Evolutionary conservation across 2,888 invertebrate species (phyloP).

Genomic region (Drosophila meridiana): DNA sequence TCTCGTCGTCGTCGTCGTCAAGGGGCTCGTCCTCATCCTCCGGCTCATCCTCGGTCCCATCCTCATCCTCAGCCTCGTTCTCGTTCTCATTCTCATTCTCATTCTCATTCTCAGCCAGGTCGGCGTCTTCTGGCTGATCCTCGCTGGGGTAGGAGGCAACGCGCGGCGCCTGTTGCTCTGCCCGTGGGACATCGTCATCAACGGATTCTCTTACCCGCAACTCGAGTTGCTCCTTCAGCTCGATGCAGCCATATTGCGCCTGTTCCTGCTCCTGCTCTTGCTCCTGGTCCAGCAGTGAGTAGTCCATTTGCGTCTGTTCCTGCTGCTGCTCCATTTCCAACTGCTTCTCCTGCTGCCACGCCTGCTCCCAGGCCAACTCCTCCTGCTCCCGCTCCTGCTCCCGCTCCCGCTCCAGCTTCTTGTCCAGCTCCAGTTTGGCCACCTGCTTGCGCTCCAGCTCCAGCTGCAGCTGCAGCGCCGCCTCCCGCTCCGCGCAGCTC

Average conservation of each 20-base stretch:
- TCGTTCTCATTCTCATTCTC: neutral
- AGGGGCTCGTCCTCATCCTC: neutral
- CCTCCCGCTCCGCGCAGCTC: neutral
- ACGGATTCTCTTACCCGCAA: neutral
- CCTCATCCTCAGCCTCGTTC: neutral
- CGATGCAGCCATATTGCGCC: neutral
- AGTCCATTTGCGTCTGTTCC: neutral
- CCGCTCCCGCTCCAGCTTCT: neutral
- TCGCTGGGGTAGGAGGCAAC: neutral
- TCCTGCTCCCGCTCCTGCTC: neutral
- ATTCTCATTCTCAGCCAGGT: too few relatives aligned
- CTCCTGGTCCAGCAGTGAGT: neutral
- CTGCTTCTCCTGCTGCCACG: neutral
- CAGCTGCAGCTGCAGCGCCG: neutral
- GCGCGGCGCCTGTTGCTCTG: neutral
- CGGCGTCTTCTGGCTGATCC: neutral
- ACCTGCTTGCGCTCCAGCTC: neutral
- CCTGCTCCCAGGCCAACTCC: too few relatives aligned
- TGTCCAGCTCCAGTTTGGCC: neutral
- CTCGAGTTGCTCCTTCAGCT: neutral
- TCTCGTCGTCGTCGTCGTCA: neutral
- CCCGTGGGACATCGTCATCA: neutral
- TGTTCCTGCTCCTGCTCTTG: neutral
- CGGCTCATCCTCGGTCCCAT: neutral
- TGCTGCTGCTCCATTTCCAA: neutral